phyloP scores from a whole-genome alignment of 1,140 invertebrate species.

The Plodia interpunctella region DNA sequence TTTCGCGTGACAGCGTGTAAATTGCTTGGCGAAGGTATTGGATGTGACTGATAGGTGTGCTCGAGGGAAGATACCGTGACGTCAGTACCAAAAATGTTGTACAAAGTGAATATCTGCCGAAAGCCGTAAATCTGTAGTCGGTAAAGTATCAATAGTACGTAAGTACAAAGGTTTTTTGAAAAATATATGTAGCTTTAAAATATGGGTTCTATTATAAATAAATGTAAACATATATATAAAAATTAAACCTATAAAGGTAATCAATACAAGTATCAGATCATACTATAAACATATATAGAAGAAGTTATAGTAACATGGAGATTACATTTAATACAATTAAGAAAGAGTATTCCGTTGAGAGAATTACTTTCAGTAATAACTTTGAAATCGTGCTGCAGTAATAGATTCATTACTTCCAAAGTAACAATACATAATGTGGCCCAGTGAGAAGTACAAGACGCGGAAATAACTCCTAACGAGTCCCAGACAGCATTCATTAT shows the following conservation, averaged over 20 bases:
- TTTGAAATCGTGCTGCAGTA: neutral
- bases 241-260: too few relatives aligned
- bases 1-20: constrained; percentile 47
- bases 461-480: constrained; percentile 41
- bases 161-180: too few relatives aligned
- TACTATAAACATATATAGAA: too few relatives aligned
- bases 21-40: constrained; percentile 37
- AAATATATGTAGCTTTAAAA: too few relatives aligned
- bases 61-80: constrained; percentile 15
- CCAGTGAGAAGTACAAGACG: constrained; percentile 44
- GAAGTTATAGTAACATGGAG: too few relatives aligned
- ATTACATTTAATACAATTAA: too few relatives aligned
- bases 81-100: constrained; percentile 10
- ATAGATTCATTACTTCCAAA: constrained; percentile 3
- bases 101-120: neutral
- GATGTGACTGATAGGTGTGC: constrained; percentile 25
- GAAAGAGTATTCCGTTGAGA: too few relatives aligned
- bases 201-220: too few relatives aligned
- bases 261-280: too few relatives aligned
- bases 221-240: too few relatives aligned
- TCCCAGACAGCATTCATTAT: constrained; percentile 33
- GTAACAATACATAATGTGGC: constrained; percentile 24
- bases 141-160: too few relatives aligned
- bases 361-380: neutral
- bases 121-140: constrained; percentile 2